Evolutionary conservation across 2,113 vertebrate species (phyloP), one percentile per base, ranked within the genome.

Genomic region (Oncorhynchus gorbuscha): DNA sequence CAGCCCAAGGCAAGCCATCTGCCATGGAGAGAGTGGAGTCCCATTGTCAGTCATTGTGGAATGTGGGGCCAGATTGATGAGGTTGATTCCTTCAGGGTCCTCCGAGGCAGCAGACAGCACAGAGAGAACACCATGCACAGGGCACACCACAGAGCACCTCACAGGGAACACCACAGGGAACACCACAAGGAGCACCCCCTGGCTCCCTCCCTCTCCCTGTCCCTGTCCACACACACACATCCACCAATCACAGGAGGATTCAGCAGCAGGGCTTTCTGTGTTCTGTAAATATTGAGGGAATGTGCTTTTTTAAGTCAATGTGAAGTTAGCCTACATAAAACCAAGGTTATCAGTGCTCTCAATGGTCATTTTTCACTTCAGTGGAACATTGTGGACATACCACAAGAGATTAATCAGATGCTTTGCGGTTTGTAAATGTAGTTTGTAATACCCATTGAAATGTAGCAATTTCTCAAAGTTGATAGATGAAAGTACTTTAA

Each of bases 1-100:
- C 62, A 72, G 84, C 82, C 82, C 55, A 22, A 81, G 86, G 84
- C 82, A 69, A 78, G 86, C 86, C 86, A 86, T 86, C 86, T 86
- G 84, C 84, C 82, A 82, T 69, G 72, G 76, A 77, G 55, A 79
- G 72, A 75, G 80, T 73, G 78, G 68, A 74, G 51, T 48, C 73
- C 79, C 81, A 81, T 84, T 86, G 84, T 88, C 78, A 75, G 12
- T 66, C 71, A 74, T 81, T 30, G 73, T 78, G 82, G 84, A 85
- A 88, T 88, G 84, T 81, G 78, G 12, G 58, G 62, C 30, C 72
- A 79, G 79, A 79, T 73, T 79, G 76, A 79, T 74, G 78, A 86
- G 79, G 78, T 28, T 77, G 78, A 76, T 86, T 86, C 85, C 85
- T 80, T 78, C 64, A 82, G 76, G 77, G 77, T 76, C 45, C 4